These are phyloP conservation scores for Neofelis nebulosa DNA, from an alignment of 2,113 vertebrate genomes.

Conservation along the genomic window DNA sequence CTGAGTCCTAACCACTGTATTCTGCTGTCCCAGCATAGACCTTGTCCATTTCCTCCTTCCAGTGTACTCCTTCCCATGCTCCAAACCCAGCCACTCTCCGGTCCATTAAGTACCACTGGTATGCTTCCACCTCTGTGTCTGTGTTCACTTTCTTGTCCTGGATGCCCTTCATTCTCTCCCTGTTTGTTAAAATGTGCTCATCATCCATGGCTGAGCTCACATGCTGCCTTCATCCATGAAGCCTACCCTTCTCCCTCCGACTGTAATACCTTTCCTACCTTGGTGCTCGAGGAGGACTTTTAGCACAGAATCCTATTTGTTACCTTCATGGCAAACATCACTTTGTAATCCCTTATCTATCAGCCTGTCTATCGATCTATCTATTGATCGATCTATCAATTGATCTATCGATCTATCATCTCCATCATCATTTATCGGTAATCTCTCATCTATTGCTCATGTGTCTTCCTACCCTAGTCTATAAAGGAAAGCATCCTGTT, in stretches of 20 bases:
- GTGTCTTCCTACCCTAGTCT: background rate
- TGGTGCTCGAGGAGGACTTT: background rate
- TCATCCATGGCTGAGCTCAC: background rate
- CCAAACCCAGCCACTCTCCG: background rate
- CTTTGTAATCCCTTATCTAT: background rate
- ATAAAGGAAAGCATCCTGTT: background rate
- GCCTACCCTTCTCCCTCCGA: background rate
- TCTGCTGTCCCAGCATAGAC: background rate
- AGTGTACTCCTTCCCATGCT: background rate
- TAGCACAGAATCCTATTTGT: background rate
- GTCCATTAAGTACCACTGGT: too few relatives aligned
- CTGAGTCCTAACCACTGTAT: background rate
- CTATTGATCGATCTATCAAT: too few relatives aligned
- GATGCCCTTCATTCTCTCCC: background rate
- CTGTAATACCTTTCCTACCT: background rate
- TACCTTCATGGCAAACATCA: background rate
- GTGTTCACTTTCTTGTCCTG: background rate
- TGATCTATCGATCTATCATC: background rate
- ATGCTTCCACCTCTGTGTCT: background rate
- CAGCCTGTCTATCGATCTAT: too few relatives aligned
- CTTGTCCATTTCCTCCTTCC: background rate
- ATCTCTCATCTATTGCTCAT: background rate
- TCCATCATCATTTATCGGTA: background rate
- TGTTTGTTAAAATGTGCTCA: background rate
- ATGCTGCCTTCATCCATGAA: background rate